Percentiles rank a stretch among this genome's conserved stretches.
These are phyloP conservation scores for Caenorhabditis sp. DNA, from an alignment of 2,888 invertebrate genomes.

Conservation along the genomic window DNA sequence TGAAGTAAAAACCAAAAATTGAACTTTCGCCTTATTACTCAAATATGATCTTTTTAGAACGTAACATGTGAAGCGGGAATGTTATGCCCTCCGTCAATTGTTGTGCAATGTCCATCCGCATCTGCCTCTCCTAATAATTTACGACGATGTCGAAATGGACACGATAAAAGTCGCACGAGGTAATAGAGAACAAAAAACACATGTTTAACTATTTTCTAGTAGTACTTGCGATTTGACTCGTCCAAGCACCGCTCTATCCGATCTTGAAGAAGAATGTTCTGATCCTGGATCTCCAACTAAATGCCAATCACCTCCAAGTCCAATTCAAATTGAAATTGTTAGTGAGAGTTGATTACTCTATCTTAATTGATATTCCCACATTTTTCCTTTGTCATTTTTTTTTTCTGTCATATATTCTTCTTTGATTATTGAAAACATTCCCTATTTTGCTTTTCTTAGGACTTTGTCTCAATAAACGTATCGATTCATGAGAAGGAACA, in stretches of 20 bases:
- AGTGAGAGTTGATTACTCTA: slow-evolving; percentile 16
- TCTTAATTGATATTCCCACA: neutral
- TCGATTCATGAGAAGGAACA: too few relatives aligned
- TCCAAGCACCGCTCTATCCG: slow-evolving; percentile 50
- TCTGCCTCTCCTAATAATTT: slow-evolving; percentile 49
- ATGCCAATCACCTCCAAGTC: slow-evolving; percentile 26
- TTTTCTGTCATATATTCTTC: too few relatives aligned
- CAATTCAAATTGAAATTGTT: slow-evolving; percentile 35
- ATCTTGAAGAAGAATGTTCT: slow-evolving; percentile 51
- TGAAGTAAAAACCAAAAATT: neutral
- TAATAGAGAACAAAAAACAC: neutral
- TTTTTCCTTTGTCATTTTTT: neutral
- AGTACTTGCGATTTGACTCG: slow-evolving; percentile 48
- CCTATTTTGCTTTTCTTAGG: too few relatives aligned
- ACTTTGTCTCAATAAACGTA: too few relatives aligned
- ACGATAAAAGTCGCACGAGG: slow-evolving; percentile 37
- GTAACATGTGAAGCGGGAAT: slow-evolving; percentile 44
- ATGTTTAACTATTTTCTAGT: slow-evolving; percentile 18
- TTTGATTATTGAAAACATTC: too few relatives aligned
- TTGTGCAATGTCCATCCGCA: slow-evolving; percentile 52
- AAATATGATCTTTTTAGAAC: slow-evolving; percentile 20
- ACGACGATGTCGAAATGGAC: slow-evolving; percentile 31
- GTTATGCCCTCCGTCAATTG: slow-evolving; percentile 50
- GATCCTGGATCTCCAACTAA: slow-evolving; percentile 49
- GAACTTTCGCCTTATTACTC: too few relatives aligned